Base-by-base conservation (phyloP, 1,140 invertebrate species). In the Brevipalpus yothersi region DNA sequence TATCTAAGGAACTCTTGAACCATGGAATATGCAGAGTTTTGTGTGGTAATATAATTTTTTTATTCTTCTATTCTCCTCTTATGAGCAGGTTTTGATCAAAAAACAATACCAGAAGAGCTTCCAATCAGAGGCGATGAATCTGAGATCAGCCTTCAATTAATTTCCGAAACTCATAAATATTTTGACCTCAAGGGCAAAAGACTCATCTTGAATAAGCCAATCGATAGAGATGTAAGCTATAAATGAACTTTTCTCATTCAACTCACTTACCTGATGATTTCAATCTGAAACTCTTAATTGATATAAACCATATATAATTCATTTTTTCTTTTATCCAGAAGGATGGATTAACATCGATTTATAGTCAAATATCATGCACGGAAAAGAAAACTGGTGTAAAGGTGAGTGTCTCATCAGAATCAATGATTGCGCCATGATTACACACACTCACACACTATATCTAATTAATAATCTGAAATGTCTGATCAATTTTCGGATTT, bases 111-210 rank as follows among this genome's bases (percentile, higher is more conserved):
- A 40, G 69, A 75, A 62, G 81, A 84, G 66, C 72, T 90, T 63
- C 85, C 86, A 59, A 82, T 91, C 64, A 78, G 79, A 39, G 86
- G 86, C 13, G 80, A 85, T 70, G 82, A 83, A 15, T 79, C 77
- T 66, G 83, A 89, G 70, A 82, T 88, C 54, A 76, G 80, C 56
- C 69, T 91, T 62, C 79, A 82, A 63, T 75, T 88, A 56, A 77
- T 80, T 56, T 86, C 87, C 67, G 64, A 66, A 9, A 80, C 81
- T 21, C 76, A 79, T 31, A 79, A 79, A 58, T 74, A 82, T 62
- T 91, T 90, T 68, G 75, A 79, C 60, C 73, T 91, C 12, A 79
- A 83, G 63, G 85, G 84, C n/a, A 89, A 88, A 69, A 78, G 78
- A 60, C 70, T 91, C 5, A 78, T 82, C 67, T 72, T 91, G 17